Conservation (phyloP, 2,113 vertebrate genomes). For the Lontra canadensis region DNA sequence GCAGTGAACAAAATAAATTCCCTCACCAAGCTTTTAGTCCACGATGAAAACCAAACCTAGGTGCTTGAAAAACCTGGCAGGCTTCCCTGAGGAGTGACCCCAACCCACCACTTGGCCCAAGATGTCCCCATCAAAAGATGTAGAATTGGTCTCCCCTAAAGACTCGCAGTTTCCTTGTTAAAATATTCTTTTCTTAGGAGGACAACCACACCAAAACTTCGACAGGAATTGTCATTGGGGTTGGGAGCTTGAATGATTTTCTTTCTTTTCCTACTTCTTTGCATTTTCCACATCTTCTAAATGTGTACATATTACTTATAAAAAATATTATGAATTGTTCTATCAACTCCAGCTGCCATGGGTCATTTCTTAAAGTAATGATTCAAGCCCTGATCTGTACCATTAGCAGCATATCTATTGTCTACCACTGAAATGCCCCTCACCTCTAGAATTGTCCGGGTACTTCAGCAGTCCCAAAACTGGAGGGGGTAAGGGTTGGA, state of each 20-base stretch:
- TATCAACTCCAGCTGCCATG: background rate
- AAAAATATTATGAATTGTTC: background rate
- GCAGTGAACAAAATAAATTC: background rate
- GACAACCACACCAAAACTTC: background rate
- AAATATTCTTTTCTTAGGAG: background rate
- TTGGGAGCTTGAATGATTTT: background rate
- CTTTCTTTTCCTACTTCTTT: background rate
- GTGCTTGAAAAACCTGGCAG: background rate
- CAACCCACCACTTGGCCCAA: accelerated
- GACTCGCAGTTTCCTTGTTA: background rate
- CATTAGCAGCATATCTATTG: background rate
- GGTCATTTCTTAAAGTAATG: background rate
- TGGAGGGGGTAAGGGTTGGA: too few relatives aligned
- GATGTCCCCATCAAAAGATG: background rate
- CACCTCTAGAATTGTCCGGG: background rate
- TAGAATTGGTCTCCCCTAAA: background rate
- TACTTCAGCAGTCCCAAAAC: too few relatives aligned
- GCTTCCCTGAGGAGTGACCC: too few relatives aligned
- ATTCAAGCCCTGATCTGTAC: background rate
- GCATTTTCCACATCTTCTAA: background rate
- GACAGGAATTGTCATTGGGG: background rate
- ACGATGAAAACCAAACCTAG: background rate
- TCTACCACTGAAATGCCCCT: background rate
- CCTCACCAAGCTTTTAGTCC: background rate
- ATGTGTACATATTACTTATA: background rate